Evolutionary conservation across 2,113 vertebrate genomes (phyloP), one percentile per base, ranked within the genome.

Genomic region (Mobula birostris): DNA sequence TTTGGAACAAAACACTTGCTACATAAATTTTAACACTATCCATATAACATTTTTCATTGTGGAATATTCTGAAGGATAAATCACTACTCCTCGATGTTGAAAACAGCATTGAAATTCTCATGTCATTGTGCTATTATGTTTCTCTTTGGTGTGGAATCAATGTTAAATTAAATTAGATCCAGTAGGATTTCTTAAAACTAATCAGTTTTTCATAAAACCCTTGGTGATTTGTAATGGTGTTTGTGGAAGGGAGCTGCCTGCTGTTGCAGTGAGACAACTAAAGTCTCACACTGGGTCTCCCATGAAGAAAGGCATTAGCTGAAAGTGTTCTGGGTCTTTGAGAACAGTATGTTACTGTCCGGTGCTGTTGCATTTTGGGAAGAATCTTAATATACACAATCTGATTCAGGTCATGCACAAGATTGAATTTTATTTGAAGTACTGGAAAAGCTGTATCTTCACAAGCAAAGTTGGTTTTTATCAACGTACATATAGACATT

Each of bases 301-400:
- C 91, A 74, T 93, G 91, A 93, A 93, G 91, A 76, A 74, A 74
- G 90, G 40, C 68, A 29, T 93, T 93, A 72, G 36, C 68, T 93
- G 90, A 72, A 74, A 93, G 68, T 93, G 7, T 8, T 48, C 21
- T 74, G 32, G 63, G 90, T 32, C n/a, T 63, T 92, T 70, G 88
- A 92, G 88, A 92, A 92, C 87, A 90, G 87, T 92, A 32, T 36
- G 63, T 92, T 92, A 92, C 91, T 74, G 68, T 74, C 90, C 32
- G 3, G 17, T 15, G 5, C 40, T 2, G 48, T 24, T 29, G 68
- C 32, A 93, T 9, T 68, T 40, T 74, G 91, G 68, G 68, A 56
- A 93, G 21, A 74, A 48, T 74, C 32, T 74, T 36, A 14, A 11
- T 48, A 27, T 7, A 8, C 4, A 32, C 32, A 90, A n/a, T 72